Evolutionary conservation across 2,888 invertebrate species (phyloP), one percentile per base, ranked within the genome.

Genomic region (Toxonevra muliebris): DNA sequence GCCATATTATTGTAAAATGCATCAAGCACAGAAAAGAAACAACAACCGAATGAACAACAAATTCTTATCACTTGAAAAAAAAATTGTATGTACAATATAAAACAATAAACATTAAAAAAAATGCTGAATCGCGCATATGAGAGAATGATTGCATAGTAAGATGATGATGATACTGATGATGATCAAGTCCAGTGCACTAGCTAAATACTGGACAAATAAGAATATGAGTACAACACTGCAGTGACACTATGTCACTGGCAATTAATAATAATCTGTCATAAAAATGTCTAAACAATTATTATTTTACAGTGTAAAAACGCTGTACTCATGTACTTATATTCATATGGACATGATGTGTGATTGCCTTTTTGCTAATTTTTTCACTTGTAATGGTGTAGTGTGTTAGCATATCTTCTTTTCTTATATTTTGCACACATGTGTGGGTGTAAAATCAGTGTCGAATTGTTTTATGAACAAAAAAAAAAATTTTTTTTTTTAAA

Each of bases 241-340:
- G 48, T 65, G 65, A 59, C 65, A 59, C 59, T 59, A 65, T 65
- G 65, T 58, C 59, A 65, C 65, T 59, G 65, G 59, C 65, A 74
- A 72, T 74, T 72, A 72, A 73, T 72, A 72, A 69, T 65, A 71
- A 74, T 73, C 68, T 73, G 71, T 74, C 72, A 69, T 66, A 50
- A 65, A 63, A 54, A 66, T 69, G 69, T 64, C 69, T 65, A 66
- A 71, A 68, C 63, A 65, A 73, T 70, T 70, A 67, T 59, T 57
- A 61, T 66, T 50, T 58, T 65, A 65, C 62, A 67, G 66, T 67
- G 70, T 63, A 63, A 61, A 60, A 67, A 53, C 54, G 65, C 57
- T 65, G 65, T 17, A 20, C 42, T n/a, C 30, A 11, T 19, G 45
- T 19, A 30, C 20, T 40, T 2, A n/a, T 2, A 57, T 13, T 15